A percentile compares a stretch with the other conserved stretches of the same genome.
These are phyloP conservation scores for Odontamblyopus rebecca DNA, from an alignment of 2,797 vertebrate genomes.

Conservation along the genomic window DNA sequence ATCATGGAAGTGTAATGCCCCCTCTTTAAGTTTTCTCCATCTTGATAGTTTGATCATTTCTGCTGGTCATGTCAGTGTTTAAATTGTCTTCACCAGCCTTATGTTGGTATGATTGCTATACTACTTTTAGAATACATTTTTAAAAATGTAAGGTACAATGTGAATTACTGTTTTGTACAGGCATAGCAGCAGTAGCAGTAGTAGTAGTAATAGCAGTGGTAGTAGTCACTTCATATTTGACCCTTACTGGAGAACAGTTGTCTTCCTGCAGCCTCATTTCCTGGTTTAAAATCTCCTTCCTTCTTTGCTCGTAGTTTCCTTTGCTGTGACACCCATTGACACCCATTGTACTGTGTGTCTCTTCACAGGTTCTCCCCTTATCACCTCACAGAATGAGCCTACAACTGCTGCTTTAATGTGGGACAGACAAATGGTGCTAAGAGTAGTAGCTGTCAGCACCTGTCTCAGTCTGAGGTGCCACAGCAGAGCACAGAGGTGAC, in stretches of 20 bases:
- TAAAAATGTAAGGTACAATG: too few relatives aligned
- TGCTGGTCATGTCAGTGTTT: too few relatives aligned
- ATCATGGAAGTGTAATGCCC: too few relatives aligned
- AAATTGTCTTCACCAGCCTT: too few relatives aligned
- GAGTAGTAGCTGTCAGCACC: conserved; percentile 39
- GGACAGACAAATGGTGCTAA: conserved; percentile 62
- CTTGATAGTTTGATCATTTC: too few relatives aligned
- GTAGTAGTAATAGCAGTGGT: not conserved
- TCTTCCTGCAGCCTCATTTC: conserved; percentile 93
- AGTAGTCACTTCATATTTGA: conserved; percentile 30
- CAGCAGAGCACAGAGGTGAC: conserved; percentile 26
- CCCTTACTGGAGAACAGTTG: conserved; percentile 87
- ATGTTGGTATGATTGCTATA: too few relatives aligned
- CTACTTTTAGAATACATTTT: too few relatives aligned
- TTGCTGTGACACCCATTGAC: conserved; percentile 67
- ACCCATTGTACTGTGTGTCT: conserved; percentile 52
- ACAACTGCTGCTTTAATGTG: conserved; percentile 47
- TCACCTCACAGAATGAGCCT: conserved; percentile 38
- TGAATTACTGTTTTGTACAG: not conserved
- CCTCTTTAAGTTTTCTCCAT: too few relatives aligned
- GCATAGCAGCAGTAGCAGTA: not conserved
- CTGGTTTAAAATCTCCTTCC: conserved; percentile 95
- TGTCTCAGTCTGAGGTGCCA: conserved; percentile 22
- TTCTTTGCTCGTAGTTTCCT: conserved; percentile 87
- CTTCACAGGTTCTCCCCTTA: conserved; percentile 37